Conservation (phyloP, 2,797 vertebrate genomes). For the Macropus fuliginosus region DNA sequence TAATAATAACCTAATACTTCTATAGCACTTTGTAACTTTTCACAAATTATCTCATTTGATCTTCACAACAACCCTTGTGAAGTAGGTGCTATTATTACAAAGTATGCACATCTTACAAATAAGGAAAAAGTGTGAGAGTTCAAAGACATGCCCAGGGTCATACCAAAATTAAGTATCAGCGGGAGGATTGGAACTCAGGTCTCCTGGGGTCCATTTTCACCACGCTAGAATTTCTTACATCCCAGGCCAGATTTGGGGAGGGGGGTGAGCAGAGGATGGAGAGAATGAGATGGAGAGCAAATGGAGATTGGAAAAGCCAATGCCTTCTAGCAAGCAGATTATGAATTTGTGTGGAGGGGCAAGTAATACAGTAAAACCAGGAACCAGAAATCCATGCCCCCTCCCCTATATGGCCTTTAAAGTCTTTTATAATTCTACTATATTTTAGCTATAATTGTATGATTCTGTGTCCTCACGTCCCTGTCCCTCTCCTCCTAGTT, state of each 20-base stretch:
- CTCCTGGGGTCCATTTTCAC: not conserved
- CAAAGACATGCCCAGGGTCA: not conserved
- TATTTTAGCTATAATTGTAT: not conserved
- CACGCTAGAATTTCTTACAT: not conserved
- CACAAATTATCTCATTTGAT: not conserved
- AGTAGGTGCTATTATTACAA: not conserved
- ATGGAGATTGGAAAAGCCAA: not conserved
- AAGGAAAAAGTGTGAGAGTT: not conserved
- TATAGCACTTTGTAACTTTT: not conserved
- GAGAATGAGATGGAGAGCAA: not conserved
- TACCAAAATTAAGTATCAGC: not conserved
- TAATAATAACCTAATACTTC: not conserved
- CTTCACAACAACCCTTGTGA: not conserved
- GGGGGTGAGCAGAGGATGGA: not conserved
- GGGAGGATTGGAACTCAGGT: not conserved
- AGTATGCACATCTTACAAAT: not conserved
- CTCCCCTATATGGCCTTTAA: not conserved
- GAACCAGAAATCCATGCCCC: not conserved
- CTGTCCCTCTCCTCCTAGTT: not conserved
- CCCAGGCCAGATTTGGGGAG: not conserved
- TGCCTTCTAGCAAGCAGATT: not conserved
- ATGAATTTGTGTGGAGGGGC: not conserved
- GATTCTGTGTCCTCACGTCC: not conserved
- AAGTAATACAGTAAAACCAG: not conserved
- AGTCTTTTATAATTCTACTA: not conserved